Conservation (phyloP, 2,888 invertebrate species). For the Dicranocentrus wangi region DNA sequence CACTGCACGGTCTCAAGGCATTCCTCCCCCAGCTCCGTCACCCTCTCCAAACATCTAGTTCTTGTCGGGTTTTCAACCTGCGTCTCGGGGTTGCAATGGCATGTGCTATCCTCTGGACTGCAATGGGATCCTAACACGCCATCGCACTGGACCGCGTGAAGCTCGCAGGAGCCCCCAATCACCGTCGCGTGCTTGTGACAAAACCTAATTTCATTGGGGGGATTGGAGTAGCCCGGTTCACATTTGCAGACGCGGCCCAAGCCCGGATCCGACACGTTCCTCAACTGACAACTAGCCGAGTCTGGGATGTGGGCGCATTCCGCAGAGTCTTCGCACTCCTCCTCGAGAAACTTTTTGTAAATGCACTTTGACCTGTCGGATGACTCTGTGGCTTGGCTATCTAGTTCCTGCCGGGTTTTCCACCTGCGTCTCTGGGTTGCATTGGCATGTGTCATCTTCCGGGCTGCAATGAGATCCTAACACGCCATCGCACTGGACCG, state of each 20-base stretch:
- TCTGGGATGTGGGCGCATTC: constrained; percentile 15
- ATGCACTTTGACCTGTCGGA: background rate
- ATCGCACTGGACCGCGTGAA: background rate
- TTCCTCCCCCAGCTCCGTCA: background rate
- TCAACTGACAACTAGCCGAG: background rate
- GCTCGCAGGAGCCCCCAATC: background rate
- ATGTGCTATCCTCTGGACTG: background rate
- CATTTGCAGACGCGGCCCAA: background rate
- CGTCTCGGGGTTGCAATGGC: background rate
- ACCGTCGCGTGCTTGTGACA: background rate
- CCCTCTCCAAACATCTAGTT: background rate
- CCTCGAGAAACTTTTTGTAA: background rate
- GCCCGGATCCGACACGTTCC: background rate
- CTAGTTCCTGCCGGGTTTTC: background rate
- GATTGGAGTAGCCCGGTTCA: background rate
- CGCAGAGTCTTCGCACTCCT: background rate
- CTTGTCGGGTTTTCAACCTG: background rate
- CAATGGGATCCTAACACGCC: background rate
- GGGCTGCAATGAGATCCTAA: background rate
- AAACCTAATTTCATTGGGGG: background rate
- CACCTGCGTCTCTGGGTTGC: background rate
- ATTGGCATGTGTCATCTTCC: background rate
- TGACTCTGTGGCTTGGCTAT: constrained; percentile 1
- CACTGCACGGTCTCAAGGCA: constrained; percentile 4
- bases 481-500: background rate